Percentiles rank a stretch among this genome's conserved stretches.
Conservation (phyloP, 2,888 invertebrate species). For the Balanococcus diminutus region DNA sequence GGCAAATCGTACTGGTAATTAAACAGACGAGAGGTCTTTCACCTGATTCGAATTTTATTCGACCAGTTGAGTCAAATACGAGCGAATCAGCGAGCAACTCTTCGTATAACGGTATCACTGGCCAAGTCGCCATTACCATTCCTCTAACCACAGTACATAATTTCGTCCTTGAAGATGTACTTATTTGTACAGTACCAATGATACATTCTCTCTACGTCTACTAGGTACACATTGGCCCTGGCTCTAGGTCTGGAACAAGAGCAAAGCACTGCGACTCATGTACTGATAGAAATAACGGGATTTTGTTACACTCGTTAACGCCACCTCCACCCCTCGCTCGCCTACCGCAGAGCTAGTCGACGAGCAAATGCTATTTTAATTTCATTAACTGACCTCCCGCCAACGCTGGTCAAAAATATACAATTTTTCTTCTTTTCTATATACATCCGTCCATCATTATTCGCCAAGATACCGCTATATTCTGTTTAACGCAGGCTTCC, state of each 20-base stretch:
- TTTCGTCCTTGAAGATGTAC: conserved; percentile 5
- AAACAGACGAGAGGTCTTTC: background rate
- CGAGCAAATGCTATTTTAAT: background rate
- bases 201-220: background rate
- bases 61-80: background rate
- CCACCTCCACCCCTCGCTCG: background rate
- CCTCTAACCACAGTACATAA: no score
- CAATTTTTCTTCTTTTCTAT: no score
- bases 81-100: background rate
- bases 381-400: background rate
- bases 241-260: background rate
- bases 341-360: background rate
- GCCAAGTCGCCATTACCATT: background rate
- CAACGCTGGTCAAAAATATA: background rate
- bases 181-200: background rate
- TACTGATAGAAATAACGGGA: conserved; percentile 2
- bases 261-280: background rate
- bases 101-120: background rate
- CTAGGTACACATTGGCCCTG: no score
- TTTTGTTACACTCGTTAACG: background rate
- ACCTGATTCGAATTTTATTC: background rate
- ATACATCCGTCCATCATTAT: background rate
- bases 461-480: background rate
- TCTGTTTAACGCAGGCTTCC: background rate
- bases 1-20: background rate